phyloP scores from a whole-genome alignment of 2,113 vertebrate species.

The Myrmecobius fasciatus region DNA sequence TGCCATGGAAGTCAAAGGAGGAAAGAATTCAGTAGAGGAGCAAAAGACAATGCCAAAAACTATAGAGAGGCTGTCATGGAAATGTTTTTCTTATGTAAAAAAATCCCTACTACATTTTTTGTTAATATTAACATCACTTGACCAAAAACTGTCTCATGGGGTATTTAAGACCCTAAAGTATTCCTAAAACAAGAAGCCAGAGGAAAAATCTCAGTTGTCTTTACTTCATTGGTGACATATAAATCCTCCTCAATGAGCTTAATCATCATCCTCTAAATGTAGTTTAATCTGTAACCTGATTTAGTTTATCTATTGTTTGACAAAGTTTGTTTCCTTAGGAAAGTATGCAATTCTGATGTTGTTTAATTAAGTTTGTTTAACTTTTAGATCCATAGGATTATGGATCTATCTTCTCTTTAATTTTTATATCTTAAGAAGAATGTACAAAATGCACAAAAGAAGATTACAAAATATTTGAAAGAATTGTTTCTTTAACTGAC shows the following conservation, averaged over 20 bases:
- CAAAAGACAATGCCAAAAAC: neutral
- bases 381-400: neutral
- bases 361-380: neutral
- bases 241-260: neutral
- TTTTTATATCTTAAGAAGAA: neutral
- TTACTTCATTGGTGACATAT: neutral
- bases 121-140: neutral
- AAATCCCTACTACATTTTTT: neutral
- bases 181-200: neutral
- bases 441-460: too few relatives aligned
- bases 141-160: neutral
- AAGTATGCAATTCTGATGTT: neutral
- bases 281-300: neutral
- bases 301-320: neutral
- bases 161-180: neutral
- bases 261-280: neutral
- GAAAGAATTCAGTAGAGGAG: neutral
- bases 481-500: neutral
- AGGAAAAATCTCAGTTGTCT: neutral
- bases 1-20: neutral
- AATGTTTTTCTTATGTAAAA: neutral
- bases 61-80: neutral
- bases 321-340: neutral
- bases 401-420: neutral
- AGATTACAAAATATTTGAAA: neutral